Conservation (phyloP, 2,797 vertebrate genomes). For the Liasis olivaceus region DNA sequence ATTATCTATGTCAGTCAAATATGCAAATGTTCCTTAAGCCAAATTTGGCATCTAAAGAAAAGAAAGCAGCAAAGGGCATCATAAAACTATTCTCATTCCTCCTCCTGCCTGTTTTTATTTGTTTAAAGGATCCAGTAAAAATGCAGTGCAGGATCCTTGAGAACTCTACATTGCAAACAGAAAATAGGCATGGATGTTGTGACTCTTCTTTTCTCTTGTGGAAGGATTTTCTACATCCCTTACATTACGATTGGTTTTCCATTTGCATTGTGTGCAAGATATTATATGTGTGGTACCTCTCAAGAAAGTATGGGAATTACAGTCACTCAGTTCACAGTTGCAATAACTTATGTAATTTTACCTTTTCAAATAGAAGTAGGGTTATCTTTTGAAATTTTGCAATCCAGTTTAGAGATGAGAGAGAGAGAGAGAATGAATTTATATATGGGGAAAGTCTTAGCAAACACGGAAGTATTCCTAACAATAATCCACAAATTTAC, state of each 20-base stretch:
- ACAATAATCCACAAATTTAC: neutral
- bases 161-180: neutral
- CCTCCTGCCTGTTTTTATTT: neutral
- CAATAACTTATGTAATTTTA: too few species aligned
- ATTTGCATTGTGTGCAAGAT: neutral
- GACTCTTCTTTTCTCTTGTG: neutral
- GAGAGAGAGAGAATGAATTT: neutral
- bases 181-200: neutral
- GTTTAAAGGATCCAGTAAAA: neutral
- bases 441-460: neutral
- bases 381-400: too few species aligned
- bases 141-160: neutral
- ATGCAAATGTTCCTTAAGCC: slow-evolving; percentile 5
- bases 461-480: neutral
- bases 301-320: neutral
- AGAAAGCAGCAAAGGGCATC: neutral
- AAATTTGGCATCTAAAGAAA: slow-evolving; percentile 18
- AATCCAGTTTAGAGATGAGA: too few species aligned
- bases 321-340: too few species aligned
- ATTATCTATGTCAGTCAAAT: slow-evolving; percentile 36
- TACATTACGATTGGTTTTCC: neutral
- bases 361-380: too few species aligned
- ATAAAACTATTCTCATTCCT: neutral
- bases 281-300: neutral
- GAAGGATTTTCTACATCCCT: neutral